These are phyloP conservation scores for Melanotaenia trifasciata DNA, from an alignment of 2,797 vertebrate genomes.

Conservation along the genomic window DNA sequence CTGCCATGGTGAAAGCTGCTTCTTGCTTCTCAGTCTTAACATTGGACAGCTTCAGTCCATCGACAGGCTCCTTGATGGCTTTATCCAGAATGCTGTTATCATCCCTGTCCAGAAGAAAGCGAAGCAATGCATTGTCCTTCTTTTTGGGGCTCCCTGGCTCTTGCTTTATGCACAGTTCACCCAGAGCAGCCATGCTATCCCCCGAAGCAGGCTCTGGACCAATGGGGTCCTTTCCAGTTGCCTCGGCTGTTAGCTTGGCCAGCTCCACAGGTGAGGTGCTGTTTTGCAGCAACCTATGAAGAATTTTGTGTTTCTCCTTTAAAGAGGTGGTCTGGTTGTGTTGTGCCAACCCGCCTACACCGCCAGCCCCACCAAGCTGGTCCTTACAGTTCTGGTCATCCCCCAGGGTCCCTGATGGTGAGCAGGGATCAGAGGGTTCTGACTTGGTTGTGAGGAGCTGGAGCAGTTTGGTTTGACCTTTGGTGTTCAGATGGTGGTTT, in stretches of 20 bases:
- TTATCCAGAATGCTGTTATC: constrained; percentile 92
- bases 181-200: constrained; percentile 73
- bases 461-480: constrained; percentile 95
- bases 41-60: constrained; percentile 84
- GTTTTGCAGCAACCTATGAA: constrained; percentile 96
- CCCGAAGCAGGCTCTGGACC: constrained; percentile 82
- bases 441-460: constrained; percentile 96
- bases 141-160: constrained; percentile 95
- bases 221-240: constrained; percentile 91
- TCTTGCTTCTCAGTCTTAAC: constrained; percentile 92
- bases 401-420: constrained; percentile 79
- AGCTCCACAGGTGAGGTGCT: constrained; percentile 95
- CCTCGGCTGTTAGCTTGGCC: constrained; percentile 94
- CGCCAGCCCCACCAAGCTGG: constrained; percentile 72
- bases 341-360: constrained; percentile 60
- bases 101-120: constrained; percentile 95
- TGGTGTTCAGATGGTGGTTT: constrained; percentile 87
- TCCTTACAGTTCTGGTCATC: constrained; percentile 89
- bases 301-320: constrained; percentile 99
- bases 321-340: constrained; percentile 89
- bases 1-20: constrained; percentile 84
- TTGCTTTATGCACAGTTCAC: constrained; percentile 90
- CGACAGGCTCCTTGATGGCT: constrained; percentile 88
- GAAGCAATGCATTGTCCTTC: constrained; percentile 97
- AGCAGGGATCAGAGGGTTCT: constrained; percentile 90